Conservation (phyloP, 2,113 vertebrate genomes). For the Bostrychus sinensis region DNA sequence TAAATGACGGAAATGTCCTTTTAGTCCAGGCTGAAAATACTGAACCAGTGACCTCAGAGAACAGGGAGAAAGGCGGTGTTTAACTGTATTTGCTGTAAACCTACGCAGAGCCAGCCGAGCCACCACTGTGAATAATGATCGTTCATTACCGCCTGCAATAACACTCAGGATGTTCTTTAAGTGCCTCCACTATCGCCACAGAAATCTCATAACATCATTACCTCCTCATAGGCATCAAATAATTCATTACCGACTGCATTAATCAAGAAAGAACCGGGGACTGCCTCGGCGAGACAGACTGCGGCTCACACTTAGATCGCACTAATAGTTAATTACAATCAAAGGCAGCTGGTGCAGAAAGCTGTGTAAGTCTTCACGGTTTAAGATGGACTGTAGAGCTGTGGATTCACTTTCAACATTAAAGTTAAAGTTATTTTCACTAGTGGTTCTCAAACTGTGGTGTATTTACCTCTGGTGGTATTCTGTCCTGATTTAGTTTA, state of each 20-base stretch:
- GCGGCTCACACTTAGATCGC: constrained; percentile 1
- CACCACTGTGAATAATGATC: not conserved
- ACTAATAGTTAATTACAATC: constrained; percentile 3
- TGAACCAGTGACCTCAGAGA: not conserved
- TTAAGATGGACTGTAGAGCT: not conserved
- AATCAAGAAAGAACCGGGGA: not conserved
- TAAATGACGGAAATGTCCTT: not conserved
- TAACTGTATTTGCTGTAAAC: not conserved
- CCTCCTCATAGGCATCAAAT: not conserved
- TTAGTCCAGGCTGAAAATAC: not conserved
- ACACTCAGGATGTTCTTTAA: constrained; percentile 3
- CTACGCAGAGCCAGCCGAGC: not conserved
- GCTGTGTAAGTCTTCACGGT: not conserved
- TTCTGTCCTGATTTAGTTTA: too few species aligned
- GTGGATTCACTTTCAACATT: not conserved
- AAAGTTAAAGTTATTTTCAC: not conserved
- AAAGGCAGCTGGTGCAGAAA: not conserved
- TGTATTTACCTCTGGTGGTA: too few species aligned
- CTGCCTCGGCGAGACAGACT: not conserved
- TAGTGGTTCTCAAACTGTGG: too few species aligned
- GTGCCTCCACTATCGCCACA: not conserved
- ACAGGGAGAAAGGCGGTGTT: not conserved
- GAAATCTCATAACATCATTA: not conserved
- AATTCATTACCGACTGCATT: constrained; percentile 4
- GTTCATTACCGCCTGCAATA: not conserved